Conservation (phyloP, 2,888 invertebrate species). For the Tortricodes alternella region DNA sequence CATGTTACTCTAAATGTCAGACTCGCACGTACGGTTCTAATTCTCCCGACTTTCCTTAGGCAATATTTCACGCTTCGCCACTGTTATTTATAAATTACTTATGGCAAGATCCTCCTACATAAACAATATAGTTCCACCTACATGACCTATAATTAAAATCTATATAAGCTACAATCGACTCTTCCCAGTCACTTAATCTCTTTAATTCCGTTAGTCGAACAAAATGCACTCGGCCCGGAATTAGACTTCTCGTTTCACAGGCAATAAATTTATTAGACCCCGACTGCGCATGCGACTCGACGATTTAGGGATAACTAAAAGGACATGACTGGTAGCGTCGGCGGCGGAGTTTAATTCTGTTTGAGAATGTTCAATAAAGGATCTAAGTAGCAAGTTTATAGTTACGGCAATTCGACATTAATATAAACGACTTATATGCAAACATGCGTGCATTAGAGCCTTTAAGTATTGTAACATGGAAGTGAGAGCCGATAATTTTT, state of each 20-base stretch:
- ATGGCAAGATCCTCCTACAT: background rate
- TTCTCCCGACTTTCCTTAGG: too few species aligned
- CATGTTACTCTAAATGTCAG: too few species aligned
- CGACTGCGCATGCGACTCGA: slow-evolving; percentile 47
- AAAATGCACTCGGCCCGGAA: slow-evolving; percentile 54
- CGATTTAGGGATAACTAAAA: slow-evolving; percentile 37
- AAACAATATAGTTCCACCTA: background rate
- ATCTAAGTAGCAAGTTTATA: background rate
- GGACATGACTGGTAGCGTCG: slow-evolving; percentile 13
- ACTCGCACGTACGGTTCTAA: too few species aligned
- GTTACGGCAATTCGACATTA: too few species aligned
- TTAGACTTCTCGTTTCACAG: slow-evolving; percentile 68
- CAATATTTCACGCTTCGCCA: too few species aligned
- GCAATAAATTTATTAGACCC: slow-evolving; percentile 63
- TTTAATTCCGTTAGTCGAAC: slow-evolving; percentile 45
- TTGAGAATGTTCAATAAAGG: slow-evolving; percentile 5
- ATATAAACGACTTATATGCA: too few species aligned
- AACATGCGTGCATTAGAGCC: too few species aligned
- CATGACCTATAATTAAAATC: slow-evolving; percentile 24
- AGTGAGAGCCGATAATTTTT: too few species aligned
- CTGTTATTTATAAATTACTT: too few species aligned
- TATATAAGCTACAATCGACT: slow-evolving; percentile 11
- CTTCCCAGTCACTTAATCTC: slow-evolving; percentile 40
- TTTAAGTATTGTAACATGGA: too few species aligned
- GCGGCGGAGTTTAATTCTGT: background rate